A percentile compares a stretch with the other conserved stretches of the same genome.
Conservation (phyloP, 2,113 vertebrate species). For the Struthidea cinerea region DNA sequence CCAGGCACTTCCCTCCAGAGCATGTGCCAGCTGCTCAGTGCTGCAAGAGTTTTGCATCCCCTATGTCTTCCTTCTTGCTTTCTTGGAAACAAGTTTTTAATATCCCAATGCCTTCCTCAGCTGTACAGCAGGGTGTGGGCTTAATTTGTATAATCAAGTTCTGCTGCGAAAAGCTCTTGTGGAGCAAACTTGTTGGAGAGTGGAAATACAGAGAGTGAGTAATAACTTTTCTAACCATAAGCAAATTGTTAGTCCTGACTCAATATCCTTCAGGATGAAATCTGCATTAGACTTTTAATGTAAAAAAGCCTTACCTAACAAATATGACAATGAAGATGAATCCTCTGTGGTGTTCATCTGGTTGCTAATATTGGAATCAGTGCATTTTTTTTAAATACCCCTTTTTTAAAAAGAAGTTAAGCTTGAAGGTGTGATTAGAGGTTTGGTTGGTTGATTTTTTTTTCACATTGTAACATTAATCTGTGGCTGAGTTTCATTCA, state of each 20-base stretch:
- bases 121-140: not conserved
- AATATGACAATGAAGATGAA: not conserved
- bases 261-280: not conserved
- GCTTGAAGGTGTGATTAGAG: conserved; percentile 53
- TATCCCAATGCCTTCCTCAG: not conserved
- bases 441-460: not conserved
- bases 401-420: not conserved
- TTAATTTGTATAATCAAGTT: not conserved
- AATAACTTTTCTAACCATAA: not conserved
- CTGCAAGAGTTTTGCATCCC: not conserved
- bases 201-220: not conserved
- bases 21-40: not conserved
- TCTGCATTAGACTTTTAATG: not conserved
- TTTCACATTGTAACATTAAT: conserved; percentile 59
- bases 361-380: not conserved
- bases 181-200: not conserved
- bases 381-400: not conserved
- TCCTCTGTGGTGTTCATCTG: not conserved
- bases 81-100: not conserved
- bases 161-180: not conserved
- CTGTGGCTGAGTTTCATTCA: conserved; percentile 91
- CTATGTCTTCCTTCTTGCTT: not conserved
- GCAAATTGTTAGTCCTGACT: not conserved
- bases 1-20: not conserved
- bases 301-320: conserved; percentile 6